Conservation (phyloP, 1,140 invertebrate genomes). For the Zaprionus tsacasi region DNA sequence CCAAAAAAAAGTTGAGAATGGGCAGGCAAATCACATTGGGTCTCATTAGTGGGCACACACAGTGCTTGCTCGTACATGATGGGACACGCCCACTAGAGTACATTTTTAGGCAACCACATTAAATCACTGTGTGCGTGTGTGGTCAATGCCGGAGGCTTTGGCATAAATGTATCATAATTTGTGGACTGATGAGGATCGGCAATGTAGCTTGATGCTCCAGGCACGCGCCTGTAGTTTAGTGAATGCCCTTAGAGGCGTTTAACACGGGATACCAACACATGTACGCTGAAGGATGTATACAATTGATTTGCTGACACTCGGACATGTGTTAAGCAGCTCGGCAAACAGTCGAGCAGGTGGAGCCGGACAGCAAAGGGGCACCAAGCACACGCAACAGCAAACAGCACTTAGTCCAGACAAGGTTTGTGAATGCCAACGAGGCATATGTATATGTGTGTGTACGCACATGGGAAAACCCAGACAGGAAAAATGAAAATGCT, state of each 20-base stretch:
- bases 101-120: constrained; percentile 9
- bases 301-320: constrained; percentile 55
- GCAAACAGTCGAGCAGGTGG: constrained; percentile 28
- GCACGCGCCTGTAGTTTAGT: background rate
- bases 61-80: background rate
- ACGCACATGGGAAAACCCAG: background rate
- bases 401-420: constrained; percentile 39
- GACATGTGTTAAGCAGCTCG: constrained; percentile 44
- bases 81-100: constrained; percentile 12
- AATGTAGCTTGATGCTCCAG: background rate
- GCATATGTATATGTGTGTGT: background rate
- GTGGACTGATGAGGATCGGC: constrained; percentile 5
- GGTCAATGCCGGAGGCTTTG: constrained; percentile 15
- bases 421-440: background rate
- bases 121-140: constrained; percentile 10
- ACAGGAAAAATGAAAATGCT: background rate
- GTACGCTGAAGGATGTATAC: constrained; percentile 19
- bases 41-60: constrained; percentile 38
- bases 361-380: background rate
- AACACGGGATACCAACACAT: constrained; percentile 9
- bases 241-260: background rate
- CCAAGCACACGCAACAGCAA: constrained; percentile 44
- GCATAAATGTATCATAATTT: constrained; percentile 35
- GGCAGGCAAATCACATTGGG: constrained; percentile 44
- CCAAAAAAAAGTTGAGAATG: constrained; percentile 9